phyloP scores from a whole-genome alignment of 2,113 vertebrate species.

The Gymnogyps californianus region DNA sequence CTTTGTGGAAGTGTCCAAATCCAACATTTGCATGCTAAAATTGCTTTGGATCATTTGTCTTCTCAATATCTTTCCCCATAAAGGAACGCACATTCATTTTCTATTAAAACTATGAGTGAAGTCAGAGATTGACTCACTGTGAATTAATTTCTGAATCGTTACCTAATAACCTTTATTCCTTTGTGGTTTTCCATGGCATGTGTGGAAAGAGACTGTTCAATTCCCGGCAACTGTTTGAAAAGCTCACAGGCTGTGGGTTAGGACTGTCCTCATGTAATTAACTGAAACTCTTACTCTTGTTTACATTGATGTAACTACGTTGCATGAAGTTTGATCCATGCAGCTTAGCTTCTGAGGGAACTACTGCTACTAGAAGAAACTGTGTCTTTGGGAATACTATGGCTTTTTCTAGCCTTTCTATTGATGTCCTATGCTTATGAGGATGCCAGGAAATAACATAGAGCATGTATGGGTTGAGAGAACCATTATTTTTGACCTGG shows the following conservation, averaged over 20 bases:
- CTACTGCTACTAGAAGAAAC: neutral
- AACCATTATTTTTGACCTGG: neutral
- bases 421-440: neutral
- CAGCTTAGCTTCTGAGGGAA: neutral
- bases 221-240: neutral
- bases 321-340: neutral
- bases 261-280: neutral
- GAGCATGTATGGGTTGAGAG: neutral
- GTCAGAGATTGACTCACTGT: neutral
- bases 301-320: neutral
- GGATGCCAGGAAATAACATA: neutral
- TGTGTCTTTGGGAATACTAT: neutral
- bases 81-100: neutral
- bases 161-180: neutral
- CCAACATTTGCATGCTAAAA: neutral
- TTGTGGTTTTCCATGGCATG: neutral
- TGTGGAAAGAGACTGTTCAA: neutral
- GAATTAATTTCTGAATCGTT: neutral
- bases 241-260: neutral
- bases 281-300: neutral
- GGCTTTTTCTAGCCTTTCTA: neutral
- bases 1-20: neutral
- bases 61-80: neutral
- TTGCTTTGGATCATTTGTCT: neutral
- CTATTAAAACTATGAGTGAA: neutral